phyloP scores from a whole-genome alignment of 2,113 vertebrate species.

The Urocolius indicus region DNA sequence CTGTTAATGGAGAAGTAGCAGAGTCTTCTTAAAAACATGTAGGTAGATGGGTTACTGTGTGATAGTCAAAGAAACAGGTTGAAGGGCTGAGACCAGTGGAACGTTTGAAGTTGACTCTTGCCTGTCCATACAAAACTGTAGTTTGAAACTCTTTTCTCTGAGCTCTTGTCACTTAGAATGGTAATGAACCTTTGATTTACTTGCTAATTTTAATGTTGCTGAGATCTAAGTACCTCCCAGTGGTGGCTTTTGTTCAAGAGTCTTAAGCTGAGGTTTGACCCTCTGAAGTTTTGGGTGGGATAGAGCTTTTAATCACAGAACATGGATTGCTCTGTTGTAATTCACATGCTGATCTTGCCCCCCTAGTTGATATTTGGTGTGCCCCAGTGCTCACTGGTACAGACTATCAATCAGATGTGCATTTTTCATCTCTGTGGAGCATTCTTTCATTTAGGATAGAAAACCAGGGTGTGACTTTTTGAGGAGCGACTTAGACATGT shows the following conservation, averaged over 20 bases:
- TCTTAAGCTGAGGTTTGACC: background rate
- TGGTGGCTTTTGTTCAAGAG: background rate
- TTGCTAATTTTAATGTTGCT: background rate
- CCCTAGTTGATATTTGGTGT: background rate
- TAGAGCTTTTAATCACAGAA: background rate
- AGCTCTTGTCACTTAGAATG: background rate
- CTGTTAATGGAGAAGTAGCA: background rate
- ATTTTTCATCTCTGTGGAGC: background rate
- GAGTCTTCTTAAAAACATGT: background rate
- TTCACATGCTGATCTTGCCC: background rate
- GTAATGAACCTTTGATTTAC: background rate
- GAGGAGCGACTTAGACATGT: background rate
- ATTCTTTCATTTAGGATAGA: background rate
- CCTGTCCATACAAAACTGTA: background rate
- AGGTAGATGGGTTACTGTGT: background rate
- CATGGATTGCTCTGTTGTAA: background rate
- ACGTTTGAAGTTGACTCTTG: background rate
- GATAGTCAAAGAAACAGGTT: background rate
- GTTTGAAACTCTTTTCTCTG: background rate
- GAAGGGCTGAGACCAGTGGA: background rate
- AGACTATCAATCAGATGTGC: background rate
- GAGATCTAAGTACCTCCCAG: background rate
- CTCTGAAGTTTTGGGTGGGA: background rate
- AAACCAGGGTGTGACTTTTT: background rate
- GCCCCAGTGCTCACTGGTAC: background rate